phyloP scores from a whole-genome alignment of 2,888 invertebrate species.

The Megalurothrips usitatus region DNA sequence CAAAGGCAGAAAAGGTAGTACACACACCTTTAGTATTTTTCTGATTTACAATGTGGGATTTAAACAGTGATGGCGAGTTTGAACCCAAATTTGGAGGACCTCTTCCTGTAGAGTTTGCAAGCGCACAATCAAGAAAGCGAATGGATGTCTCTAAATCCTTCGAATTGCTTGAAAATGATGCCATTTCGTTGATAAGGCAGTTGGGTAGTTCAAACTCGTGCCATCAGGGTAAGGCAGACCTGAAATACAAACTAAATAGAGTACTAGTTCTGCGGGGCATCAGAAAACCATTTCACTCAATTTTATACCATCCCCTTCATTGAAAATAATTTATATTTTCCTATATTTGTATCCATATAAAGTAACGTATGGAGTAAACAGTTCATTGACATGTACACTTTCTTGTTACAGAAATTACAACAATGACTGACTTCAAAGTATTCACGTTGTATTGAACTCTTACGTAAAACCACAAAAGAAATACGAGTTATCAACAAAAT shows the following conservation, averaged over 20 bases:
- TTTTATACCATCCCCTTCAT: neutral
- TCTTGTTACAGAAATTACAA: too few relatives aligned
- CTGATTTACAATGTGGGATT: neutral
- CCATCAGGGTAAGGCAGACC: neutral
- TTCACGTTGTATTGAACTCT: too few relatives aligned
- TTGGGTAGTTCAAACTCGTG: neutral
- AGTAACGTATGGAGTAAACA: too few relatives aligned
- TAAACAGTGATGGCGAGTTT: neutral
- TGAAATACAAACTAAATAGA: neutral
- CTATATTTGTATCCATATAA: too few relatives aligned
- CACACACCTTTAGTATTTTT: neutral
- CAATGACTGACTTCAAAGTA: too few relatives aligned
- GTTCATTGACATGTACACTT: too few relatives aligned
- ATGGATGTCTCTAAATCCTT: conserved; percentile 35
- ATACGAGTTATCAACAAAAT: too few relatives aligned
- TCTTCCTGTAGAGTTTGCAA: conserved; percentile 29
- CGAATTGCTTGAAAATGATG: neutral
- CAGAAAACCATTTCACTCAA: neutral
- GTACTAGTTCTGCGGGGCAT: neutral
- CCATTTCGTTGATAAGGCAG: neutral
- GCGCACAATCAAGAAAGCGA: conserved; percentile 36
- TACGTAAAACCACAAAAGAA: too few relatives aligned
- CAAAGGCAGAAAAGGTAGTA: neutral
- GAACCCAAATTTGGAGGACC: neutral
- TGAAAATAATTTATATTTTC: too few relatives aligned